phyloP scores from a whole-genome alignment of 2,888 invertebrate genomes.

The Margaritifera margaritifera region DNA sequence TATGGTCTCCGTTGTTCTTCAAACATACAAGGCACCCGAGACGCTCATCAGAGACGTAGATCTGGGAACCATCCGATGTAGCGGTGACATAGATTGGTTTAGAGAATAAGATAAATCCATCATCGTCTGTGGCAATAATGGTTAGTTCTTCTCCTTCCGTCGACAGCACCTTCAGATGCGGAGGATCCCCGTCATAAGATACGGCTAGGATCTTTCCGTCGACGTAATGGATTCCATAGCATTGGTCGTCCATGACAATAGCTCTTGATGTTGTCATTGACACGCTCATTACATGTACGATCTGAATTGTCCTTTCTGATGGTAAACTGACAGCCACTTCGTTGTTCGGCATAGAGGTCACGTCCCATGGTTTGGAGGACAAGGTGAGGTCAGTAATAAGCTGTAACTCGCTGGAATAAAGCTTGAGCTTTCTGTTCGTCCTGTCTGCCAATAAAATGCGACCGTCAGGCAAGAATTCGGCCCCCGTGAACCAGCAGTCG shows the following conservation, averaged over 20 bases:
- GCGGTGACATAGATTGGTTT: slow-evolving; percentile 47
- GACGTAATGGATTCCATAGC: slow-evolving; percentile 38
- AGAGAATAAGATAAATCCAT: slow-evolving; percentile 44
- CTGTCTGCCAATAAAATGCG: slow-evolving; percentile 42
- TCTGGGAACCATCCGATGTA: slow-evolving; percentile 27
- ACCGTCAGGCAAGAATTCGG: slow-evolving; percentile 40
- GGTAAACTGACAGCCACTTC: slow-evolving; percentile 48
- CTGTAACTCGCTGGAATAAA: slow-evolving; percentile 37
- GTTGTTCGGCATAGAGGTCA: slow-evolving; percentile 33
- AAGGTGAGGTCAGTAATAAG: slow-evolving; percentile 23
- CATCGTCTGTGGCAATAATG: slow-evolving; percentile 43
- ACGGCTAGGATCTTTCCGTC: slow-evolving; percentile 41
- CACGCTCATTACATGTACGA: slow-evolving; percentile 24
- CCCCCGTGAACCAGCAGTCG: slow-evolving; percentile 51
- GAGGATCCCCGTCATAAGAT: slow-evolving; percentile 48
- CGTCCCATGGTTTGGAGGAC: slow-evolving; percentile 48
- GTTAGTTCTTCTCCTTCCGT: slow-evolving; percentile 39
- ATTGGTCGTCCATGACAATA: slow-evolving; percentile 40
- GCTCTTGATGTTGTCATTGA: slow-evolving; percentile 22
- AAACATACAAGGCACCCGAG: slow-evolving; percentile 38
- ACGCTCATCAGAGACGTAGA: slow-evolving; percentile 45
- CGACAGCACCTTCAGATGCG: slow-evolving; percentile 40
- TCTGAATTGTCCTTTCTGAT: slow-evolving; percentile 40
- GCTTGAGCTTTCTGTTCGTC: slow-evolving; percentile 43
- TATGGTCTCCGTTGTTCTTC: slow-evolving; percentile 39